phyloP scores from a whole-genome alignment of 2,113 vertebrate genomes.

The Accipiter cooperii region DNA sequence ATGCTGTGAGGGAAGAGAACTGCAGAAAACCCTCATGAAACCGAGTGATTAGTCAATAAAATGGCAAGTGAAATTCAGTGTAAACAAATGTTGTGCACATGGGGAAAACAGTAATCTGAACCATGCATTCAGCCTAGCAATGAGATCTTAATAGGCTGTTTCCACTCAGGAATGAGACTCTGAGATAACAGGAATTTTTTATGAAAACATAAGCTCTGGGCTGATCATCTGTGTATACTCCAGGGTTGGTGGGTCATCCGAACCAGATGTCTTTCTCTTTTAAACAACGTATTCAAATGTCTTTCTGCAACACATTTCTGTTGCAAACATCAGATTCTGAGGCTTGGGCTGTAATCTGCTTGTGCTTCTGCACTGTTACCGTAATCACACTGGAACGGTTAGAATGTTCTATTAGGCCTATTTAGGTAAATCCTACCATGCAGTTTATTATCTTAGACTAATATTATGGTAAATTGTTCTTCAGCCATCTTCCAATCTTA shows the following conservation, averaged over 20 bases:
- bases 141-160: slow-evolving; percentile 19
- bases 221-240: not conserved
- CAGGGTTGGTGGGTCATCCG: not conserved
- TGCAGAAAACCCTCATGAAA: slow-evolving; percentile 13
- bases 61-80: slow-evolving; percentile 26
- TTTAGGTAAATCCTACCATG: not conserved
- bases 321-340: not conserved
- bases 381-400: not conserved
- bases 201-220: slow-evolving; percentile 18
- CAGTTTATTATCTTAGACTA: not conserved
- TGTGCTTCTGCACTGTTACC: not conserved
- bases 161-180: not conserved
- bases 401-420: not conserved
- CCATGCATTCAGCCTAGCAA: not conserved
- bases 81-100: slow-evolving; percentile 18
- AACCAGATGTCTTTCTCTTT: not conserved
- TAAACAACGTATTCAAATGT: not conserved
- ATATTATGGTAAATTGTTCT: not conserved
- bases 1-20: not conserved
- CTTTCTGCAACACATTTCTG: not conserved
- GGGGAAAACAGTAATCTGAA: slow-evolving; percentile 22
- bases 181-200: slow-evolving; percentile 5
- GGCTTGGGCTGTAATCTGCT: not conserved
- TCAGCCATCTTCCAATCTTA: not conserved
- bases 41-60: slow-evolving; percentile 17